A percentile compares a stretch with the other conserved stretches of the same genome.
Conservation (phyloP, 1,140 invertebrate genomes). For the Pteromalus puparum region DNA sequence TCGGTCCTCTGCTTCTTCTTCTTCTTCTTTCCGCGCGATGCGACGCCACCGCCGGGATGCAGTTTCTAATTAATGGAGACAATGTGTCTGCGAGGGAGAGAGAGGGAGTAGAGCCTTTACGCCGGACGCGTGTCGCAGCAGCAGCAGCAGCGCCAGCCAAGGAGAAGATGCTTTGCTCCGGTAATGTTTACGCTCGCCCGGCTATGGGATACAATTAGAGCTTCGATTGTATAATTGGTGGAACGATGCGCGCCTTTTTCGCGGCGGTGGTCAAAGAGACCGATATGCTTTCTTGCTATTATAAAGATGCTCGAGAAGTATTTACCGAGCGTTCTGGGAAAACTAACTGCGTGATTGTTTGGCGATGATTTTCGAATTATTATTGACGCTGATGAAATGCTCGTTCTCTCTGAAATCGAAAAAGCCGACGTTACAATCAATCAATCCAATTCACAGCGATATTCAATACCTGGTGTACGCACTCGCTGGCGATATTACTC, state of each 20-base stretch:
- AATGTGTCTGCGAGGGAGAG: constrained; percentile 1
- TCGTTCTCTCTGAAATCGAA: no score
- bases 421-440: background rate
- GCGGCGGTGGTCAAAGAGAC: background rate
- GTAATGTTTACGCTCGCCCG: background rate
- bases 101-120: background rate
- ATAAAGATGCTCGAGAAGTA: no score
- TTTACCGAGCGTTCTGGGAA: no score
- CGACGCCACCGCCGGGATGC: background rate
- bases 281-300: background rate
- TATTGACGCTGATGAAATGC: no score
- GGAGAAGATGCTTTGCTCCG: background rate
- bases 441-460: background rate
- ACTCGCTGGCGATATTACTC: background rate
- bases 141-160: background rate
- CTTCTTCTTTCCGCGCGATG: background rate
- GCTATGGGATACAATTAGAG: background rate
- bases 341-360: no score
- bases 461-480: background rate
- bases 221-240: background rate
- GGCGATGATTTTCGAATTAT: no score
- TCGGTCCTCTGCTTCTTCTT: background rate
- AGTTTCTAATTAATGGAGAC: constrained; percentile 42
- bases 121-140: background rate
- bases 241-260: background rate